Evolutionary conservation across 1,140 invertebrate genomes (phyloP).

Genomic region (Parapsyche elsis): DNA sequence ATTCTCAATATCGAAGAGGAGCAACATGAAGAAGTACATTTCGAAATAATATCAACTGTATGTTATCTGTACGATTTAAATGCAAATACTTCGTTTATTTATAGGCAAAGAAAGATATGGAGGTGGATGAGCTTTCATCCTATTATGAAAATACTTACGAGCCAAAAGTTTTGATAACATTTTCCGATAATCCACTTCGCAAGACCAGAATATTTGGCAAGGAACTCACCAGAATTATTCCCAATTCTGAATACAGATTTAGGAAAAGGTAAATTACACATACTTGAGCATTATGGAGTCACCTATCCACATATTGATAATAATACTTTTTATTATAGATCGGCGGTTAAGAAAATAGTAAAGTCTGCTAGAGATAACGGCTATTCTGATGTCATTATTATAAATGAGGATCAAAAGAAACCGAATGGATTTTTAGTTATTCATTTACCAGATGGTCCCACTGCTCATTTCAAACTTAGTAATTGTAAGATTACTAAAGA

Average conservation of each 20-base stretch:
- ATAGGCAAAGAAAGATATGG: conserved; percentile 76
- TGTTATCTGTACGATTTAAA: neutral
- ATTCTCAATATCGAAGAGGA: conserved; percentile 81
- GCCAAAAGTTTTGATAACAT: conserved; percentile 96
- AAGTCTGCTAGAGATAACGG: conserved; percentile 80
- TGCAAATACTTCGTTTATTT: conserved; percentile 26
- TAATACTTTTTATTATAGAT: conserved; percentile 62
- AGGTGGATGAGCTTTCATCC: conserved; percentile 87
- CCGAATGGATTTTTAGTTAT: conserved; percentile 93
- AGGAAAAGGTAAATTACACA: conserved; percentile 62
- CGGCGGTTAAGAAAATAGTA: conserved; percentile 94
- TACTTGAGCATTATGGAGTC: neutral
- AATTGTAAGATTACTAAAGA: conserved; percentile 88
- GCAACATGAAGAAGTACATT: conserved; percentile 78
- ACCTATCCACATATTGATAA: neutral
- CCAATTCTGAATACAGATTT: conserved; percentile 78
- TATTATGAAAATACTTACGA: conserved; percentile 89
- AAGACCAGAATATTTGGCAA: conserved; percentile 93
- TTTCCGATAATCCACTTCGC: conserved; percentile 88
- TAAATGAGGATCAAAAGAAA: conserved; percentile 93
- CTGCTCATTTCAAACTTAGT: conserved; percentile 85
- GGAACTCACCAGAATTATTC: conserved; percentile 90
- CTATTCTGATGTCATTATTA: conserved; percentile 91
- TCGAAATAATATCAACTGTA: neutral
- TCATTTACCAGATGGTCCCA: conserved; percentile 96